These are phyloP conservation scores for Telenomus remus DNA, from an alignment of 1,140 invertebrate species.

Conservation along the genomic window DNA sequence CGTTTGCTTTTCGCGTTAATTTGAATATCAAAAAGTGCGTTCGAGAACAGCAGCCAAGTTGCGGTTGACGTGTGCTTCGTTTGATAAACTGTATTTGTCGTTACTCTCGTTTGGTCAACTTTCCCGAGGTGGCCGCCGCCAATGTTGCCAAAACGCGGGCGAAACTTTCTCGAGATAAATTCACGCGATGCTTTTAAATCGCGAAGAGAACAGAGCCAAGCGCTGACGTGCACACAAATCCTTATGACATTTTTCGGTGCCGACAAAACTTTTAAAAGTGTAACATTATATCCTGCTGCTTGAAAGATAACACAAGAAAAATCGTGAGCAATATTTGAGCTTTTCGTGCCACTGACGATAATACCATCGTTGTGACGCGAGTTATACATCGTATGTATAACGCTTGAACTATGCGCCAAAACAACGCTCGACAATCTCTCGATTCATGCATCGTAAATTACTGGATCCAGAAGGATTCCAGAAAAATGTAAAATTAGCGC, in stretches of 20 bases:
- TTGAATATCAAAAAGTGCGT: slow-evolving; percentile 1
- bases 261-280: slow-evolving; percentile 16
- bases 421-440: slow-evolving; percentile 51
- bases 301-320: slow-evolving; percentile 27
- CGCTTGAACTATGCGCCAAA: slow-evolving; percentile 37
- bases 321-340: slow-evolving; percentile 31
- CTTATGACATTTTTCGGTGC: slow-evolving; percentile 34
- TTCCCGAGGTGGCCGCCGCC: neutral
- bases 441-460: slow-evolving; percentile 56
- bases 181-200: slow-evolving; percentile 18
- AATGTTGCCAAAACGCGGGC: slow-evolving; percentile 11
- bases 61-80: neutral
- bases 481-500: slow-evolving; percentile 40
- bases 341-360: slow-evolving; percentile 35
- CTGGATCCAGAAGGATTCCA: slow-evolving; percentile 54
- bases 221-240: slow-evolving; percentile 7
- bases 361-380: slow-evolving; percentile 24
- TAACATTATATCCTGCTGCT: slow-evolving; percentile 22
- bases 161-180: slow-evolving; percentile 22
- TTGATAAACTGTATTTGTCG: slow-evolving; percentile 2
- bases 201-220: slow-evolving; percentile 1
- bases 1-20: neutral
- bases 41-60: neutral
- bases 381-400: slow-evolving; percentile 48
- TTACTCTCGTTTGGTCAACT: slow-evolving; percentile 8